Percentiles rank a stretch among this genome's conserved stretches.
These are phyloP conservation scores for Eurois occulta DNA, from an alignment of 2,888 invertebrate genomes.

Conservation along the genomic window DNA sequence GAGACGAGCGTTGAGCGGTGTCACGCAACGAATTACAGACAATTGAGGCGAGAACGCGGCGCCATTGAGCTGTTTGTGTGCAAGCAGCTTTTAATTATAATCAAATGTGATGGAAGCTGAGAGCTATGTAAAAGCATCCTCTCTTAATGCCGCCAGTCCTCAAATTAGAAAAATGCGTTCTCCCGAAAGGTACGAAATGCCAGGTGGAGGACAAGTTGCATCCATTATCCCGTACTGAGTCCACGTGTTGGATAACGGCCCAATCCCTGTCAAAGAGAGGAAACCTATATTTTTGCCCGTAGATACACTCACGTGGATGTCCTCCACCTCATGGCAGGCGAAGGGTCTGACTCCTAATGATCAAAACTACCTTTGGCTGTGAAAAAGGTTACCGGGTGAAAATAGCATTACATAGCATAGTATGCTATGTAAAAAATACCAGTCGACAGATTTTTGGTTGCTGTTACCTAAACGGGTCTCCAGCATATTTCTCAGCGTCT, in stretches of 20 bases:
- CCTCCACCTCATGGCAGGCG: neutral
- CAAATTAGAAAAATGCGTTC: neutral
- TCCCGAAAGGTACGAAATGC: neutral
- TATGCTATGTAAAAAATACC: neutral
- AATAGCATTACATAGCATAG: neutral
- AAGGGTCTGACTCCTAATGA: rapidly evolving
- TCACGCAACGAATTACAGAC: conserved; percentile 68
- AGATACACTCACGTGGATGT: neutral
- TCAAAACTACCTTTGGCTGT: neutral
- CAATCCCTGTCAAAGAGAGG: neutral
- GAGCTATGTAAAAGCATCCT: conserved; percentile 17
- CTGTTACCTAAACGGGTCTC: neutral
- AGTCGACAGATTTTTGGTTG: neutral
- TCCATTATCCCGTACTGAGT: neutral
- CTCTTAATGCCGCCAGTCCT: neutral
- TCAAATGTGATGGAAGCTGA: conserved; percentile 62
- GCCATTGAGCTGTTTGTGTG: conserved; percentile 55
- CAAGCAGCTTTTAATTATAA: conserved; percentile 66
- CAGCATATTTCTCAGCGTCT: neutral
- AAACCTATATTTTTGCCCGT: neutral
- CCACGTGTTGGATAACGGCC: neutral
- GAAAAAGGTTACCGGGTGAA: too few relatives aligned
- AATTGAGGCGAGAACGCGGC: conserved; percentile 68
- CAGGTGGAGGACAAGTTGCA: neutral
- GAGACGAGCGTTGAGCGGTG: conserved; percentile 48